Evolutionary conservation across 2,888 invertebrate genomes (phyloP), one percentile per base, ranked within the genome.

Genomic region (Nesidiocoris tenuis): DNA sequence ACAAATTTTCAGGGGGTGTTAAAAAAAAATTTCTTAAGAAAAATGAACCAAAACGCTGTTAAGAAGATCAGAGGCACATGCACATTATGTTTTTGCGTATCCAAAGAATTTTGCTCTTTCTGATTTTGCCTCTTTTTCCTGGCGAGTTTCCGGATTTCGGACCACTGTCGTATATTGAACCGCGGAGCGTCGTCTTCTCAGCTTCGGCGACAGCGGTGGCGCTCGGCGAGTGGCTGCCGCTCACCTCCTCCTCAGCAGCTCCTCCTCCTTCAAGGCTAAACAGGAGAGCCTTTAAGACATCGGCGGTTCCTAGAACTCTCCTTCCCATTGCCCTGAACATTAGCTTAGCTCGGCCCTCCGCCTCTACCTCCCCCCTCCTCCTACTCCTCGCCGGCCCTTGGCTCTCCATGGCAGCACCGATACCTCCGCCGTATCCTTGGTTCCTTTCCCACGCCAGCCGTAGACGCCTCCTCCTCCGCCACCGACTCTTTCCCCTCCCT

Each of bases 291-390:
- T 57, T 59, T 59, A 70, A 70, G 70, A 59, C n/a, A n/a, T n/a
- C 70, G 57, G 70, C 70, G 70, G 70, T 70, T 70, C 70, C 70
- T 57, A 70, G 70, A 70, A 70, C 70, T 70, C 70, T 70, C 70
- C 39, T 39, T 12, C 39, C 5, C n/a, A n/a, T n/a, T n/a, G n/a
- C n/a, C n/a, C 39, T 3, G 39, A 39, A 12, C 70, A 70, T 70
- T 70, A 70, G 70, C 70, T 18, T n/a, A 59, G 59, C 61, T 56
- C 55, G 55, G 65, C 24, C 64, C 39, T 39, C 39, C 39, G 3
- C 39, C n/a, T n/a, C n/a, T n/a, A n/a, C n/a, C n/a, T n/a, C n/a
- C n/a, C n/a, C n/a, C n/a, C n/a, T n/a, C n/a, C n/a, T n/a, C 39
- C 39, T 39, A 12, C 39, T 39, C 39, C 39, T 39, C 39, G 39